Conservation (phyloP, 1,140 invertebrate genomes). For the Formica selysi region DNA sequence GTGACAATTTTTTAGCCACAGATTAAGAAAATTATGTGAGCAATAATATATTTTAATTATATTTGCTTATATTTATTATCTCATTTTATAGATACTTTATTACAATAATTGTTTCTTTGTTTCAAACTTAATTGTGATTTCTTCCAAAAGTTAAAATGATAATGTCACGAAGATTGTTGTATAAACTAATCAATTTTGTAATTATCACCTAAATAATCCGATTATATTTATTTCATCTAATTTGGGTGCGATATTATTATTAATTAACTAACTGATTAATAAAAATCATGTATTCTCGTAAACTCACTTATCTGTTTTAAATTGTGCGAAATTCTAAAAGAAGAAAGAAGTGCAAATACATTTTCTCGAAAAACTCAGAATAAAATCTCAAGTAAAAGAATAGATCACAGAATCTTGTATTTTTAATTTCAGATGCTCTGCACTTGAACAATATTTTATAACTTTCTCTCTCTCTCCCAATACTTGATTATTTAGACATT, state of each 20-base stretch:
- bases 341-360: not conserved
- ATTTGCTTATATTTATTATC: not conserved
- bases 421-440: not conserved
- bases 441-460: not conserved
- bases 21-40: not conserved
- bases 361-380: not conserved
- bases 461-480: not conserved
- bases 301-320: not conserved
- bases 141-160: not conserved
- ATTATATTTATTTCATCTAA: not conserved
- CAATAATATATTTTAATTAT: not conserved
- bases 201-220: not conserved
- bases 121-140: not conserved
- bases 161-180: not conserved
- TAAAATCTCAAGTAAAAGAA: not conserved
- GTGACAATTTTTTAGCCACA: not conserved
- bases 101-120: not conserved
- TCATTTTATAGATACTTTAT: not conserved
- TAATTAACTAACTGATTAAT: not conserved
- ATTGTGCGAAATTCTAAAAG: not conserved
- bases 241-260: not conserved
- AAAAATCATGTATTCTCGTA: not conserved
- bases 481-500: not conserved
- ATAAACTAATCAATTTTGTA: not conserved
- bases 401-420: not conserved